A percentile compares a stretch with the other conserved stretches of the same genome.
These are phyloP conservation scores for Botia almorhae DNA, from an alignment of 2,797 vertebrate genomes.

Conservation along the genomic window DNA sequence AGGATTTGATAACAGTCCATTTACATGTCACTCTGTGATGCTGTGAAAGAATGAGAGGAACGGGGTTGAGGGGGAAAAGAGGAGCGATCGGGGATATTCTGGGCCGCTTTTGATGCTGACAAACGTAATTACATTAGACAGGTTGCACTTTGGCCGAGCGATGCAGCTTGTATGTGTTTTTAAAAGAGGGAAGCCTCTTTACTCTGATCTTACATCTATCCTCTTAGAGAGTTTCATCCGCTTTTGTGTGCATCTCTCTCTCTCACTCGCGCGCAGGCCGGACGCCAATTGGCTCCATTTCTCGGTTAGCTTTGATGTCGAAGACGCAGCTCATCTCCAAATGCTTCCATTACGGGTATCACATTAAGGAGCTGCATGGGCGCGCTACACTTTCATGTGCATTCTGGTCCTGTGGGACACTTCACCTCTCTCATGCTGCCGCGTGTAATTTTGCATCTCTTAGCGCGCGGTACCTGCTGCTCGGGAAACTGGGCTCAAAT, in stretches of 20 bases:
- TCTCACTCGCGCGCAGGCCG: slow-evolving; percentile 51
- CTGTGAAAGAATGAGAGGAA: slow-evolving; percentile 71
- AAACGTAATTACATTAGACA: slow-evolving; percentile 61
- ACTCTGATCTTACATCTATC: slow-evolving; percentile 57
- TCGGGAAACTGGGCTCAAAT: slow-evolving; percentile 14
- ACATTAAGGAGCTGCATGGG: slow-evolving; percentile 55
- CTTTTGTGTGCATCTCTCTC: slow-evolving; percentile 45
- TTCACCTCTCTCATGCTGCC: slow-evolving; percentile 36
- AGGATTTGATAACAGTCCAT: slow-evolving; percentile 84
- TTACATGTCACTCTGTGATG: slow-evolving; percentile 83
- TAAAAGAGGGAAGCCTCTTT: slow-evolving; percentile 42
- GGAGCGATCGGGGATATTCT: slow-evolving; percentile 61
- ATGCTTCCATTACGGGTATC: slow-evolving; percentile 67
- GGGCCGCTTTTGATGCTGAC: slow-evolving; percentile 50
- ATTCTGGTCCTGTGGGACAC: slow-evolving; percentile 54
- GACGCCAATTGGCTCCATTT: slow-evolving; percentile 67
- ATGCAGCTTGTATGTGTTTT: slow-evolving; percentile 57
- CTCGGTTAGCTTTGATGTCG: slow-evolving; percentile 59
- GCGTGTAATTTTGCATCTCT: slow-evolving; percentile 50
- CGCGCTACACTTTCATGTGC: slow-evolving; percentile 55
- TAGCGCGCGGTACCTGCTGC: slow-evolving; percentile 26
- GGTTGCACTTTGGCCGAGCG: slow-evolving; percentile 57
- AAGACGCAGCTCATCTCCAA: slow-evolving; percentile 62
- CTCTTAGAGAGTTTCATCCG: slow-evolving; percentile 60
- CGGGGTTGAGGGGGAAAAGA: slow-evolving; percentile 60